Conservation (phyloP, 2,113 vertebrate species). For the Sorex araneus region DNA sequence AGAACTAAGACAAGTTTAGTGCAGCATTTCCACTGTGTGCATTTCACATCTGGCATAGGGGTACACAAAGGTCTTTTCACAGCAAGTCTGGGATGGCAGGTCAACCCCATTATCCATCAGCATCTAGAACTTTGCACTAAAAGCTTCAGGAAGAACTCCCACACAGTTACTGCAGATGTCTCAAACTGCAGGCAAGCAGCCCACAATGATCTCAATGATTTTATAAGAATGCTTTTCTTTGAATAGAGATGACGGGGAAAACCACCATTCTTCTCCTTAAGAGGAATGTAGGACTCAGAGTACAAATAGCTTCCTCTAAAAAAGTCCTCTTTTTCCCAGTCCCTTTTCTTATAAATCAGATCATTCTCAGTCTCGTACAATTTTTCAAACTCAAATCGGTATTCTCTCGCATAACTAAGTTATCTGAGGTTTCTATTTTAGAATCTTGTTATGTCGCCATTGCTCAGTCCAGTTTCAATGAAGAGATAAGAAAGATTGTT, state of each 20-base stretch:
- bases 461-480: background rate
- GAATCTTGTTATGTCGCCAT: background rate
- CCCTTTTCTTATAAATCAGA: background rate
- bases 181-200: background rate
- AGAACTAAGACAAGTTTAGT: background rate
- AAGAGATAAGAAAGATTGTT: background rate
- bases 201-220: background rate
- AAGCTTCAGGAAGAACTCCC: background rate
- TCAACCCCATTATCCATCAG: background rate
- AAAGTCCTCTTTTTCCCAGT: background rate
- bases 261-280: too few relatives aligned
- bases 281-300: background rate
- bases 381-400: constrained; percentile 29
- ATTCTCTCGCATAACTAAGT: background rate
- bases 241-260: background rate
- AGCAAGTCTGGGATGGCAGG: background rate
- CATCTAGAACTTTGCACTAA: background rate
- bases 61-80: background rate
- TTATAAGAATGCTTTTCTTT: background rate
- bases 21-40: background rate
- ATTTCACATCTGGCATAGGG: background rate
- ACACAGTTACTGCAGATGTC: background rate
- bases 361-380: background rate
- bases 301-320: background rate
- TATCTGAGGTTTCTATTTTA: constrained; percentile 40